These are phyloP conservation scores for Notamacropus eugenii DNA, from an alignment of 2,797 vertebrate genomes.

Conservation along the genomic window DNA sequence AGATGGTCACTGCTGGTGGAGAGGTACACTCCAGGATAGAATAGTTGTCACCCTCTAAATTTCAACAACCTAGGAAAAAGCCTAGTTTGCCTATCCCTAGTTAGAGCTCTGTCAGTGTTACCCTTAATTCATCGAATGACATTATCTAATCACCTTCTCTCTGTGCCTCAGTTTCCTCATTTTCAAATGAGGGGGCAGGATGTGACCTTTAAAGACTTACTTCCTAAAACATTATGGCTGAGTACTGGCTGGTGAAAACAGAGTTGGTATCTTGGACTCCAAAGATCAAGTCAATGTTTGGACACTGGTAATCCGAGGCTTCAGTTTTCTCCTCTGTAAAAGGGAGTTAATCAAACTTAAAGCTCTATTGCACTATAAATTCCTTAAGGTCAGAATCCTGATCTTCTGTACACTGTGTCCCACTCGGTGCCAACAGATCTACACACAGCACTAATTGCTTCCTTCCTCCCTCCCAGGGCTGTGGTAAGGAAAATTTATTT, in stretches of 20 bases:
- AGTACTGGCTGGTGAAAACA: background rate
- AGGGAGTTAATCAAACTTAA: background rate
- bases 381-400: background rate
- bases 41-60: background rate
- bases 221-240: background rate
- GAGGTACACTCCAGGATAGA: background rate
- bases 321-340: background rate
- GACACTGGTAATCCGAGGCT: background rate
- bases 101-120: background rate
- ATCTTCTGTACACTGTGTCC: background rate
- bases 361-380: background rate
- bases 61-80: background rate
- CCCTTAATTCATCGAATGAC: background rate
- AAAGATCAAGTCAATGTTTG: background rate
- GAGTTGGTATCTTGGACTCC: background rate
- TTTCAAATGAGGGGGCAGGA: background rate
- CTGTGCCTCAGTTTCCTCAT: background rate
- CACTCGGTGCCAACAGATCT: background rate
- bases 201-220: background rate
- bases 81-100: background rate
- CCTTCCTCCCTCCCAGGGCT: background rate
- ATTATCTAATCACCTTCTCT: background rate
- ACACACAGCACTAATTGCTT: background rate
- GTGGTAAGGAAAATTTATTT: background rate
- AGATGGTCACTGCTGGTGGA: background rate